Evolutionary conservation across 2,797 vertebrate genomes (phyloP).

Genomic region (Phrynocephalus guinanensis): DNA sequence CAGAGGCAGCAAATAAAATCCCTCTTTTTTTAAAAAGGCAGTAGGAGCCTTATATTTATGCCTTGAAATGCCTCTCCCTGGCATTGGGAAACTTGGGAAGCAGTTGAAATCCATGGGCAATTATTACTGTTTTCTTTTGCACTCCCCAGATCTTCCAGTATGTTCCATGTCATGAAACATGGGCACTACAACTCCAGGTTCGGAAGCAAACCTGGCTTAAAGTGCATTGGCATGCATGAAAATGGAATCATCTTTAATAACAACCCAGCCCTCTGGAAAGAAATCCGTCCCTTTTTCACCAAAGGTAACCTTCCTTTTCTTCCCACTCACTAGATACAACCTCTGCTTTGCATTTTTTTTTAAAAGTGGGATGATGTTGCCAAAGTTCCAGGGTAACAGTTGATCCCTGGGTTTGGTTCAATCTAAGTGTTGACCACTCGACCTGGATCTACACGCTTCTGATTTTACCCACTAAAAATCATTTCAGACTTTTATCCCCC

Average conservation of each 20-base stretch:
- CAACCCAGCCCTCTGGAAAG: slow-evolving; percentile 88
- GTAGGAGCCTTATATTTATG: no score
- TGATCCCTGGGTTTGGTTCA: no score
- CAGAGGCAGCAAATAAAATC: no score
- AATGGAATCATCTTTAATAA: slow-evolving; percentile 96
- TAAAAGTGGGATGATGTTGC: no score
- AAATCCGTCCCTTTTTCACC: slow-evolving; percentile 86
- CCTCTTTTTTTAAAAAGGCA: no score
- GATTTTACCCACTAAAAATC: not conserved
- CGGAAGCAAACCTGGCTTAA: slow-evolving; percentile 88
- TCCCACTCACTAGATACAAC: no score
- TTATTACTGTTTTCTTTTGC: not conserved
- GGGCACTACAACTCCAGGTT: slow-evolving; percentile 87
- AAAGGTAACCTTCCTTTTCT: slow-evolving; percentile 82
- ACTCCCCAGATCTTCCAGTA: slow-evolving; percentile 84
- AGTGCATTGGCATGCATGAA: slow-evolving; percentile 93
- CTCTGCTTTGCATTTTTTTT: not conserved
- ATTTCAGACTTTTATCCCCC: not conserved
- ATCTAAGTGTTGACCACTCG: no score
- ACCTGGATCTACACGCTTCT: no score
- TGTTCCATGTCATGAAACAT: slow-evolving; percentile 90
- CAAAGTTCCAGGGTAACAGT: no score
- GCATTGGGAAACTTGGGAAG: not conserved
- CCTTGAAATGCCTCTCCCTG: not conserved
- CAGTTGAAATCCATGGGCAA: not conserved